phyloP scores from a whole-genome alignment of 2,113 vertebrate species.

The Chrysochloris asiatica region DNA sequence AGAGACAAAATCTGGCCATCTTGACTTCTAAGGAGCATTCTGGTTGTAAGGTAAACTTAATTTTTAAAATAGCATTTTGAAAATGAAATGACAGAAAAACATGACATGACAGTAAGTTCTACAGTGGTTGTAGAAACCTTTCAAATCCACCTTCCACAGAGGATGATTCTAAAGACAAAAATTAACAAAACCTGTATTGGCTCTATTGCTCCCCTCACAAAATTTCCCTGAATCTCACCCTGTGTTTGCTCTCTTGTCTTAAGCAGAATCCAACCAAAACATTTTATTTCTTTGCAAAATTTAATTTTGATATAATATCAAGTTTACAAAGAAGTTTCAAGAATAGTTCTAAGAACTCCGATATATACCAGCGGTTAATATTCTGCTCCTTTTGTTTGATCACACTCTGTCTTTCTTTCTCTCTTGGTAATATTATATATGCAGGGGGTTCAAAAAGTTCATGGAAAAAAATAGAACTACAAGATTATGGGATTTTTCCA shows the following conservation, averaged over 20 bases:
- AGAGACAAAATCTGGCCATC: no score
- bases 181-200: neutral
- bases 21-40: no score
- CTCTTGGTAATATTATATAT: no score
- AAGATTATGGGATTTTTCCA: no score
- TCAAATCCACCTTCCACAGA: neutral
- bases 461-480: no score
- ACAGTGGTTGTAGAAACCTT: neutral
- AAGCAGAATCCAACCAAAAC: neutral
- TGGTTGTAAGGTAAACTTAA: no score
- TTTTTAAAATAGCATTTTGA: no score
- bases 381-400: no score
- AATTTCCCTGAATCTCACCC: neutral
- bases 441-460: no score
- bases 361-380: neutral
- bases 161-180: neutral
- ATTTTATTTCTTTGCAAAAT: neutral
- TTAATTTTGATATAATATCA: slow-evolving; percentile 18
- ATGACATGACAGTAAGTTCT: neutral
- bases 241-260: neutral
- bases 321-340: neutral
- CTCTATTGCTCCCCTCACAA: neutral
- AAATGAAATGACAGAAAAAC: neutral
- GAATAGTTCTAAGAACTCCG: neutral
- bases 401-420: no score